phyloP scores from a whole-genome alignment of 35 echinoderm and acorn worm genomes.

The Holothuria glaberrima region DNA sequence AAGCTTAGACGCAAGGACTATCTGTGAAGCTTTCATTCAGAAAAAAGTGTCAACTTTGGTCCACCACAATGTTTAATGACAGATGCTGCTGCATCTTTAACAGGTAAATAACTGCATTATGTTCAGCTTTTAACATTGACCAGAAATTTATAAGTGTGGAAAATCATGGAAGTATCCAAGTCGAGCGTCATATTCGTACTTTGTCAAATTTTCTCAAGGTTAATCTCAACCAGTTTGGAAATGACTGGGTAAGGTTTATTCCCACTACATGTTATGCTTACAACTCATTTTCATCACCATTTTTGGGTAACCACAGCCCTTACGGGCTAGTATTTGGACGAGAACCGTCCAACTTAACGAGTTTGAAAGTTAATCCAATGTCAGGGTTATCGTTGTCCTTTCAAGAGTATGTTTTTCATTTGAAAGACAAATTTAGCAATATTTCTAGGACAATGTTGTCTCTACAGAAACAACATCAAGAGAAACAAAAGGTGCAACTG shows the following conservation, averaged over 20 bases:
- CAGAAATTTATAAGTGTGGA: not conserved
- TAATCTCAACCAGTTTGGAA: no score
- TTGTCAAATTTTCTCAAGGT: no score
- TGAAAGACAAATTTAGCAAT: constrained; percentile 63
- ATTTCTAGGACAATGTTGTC: constrained; percentile 60
- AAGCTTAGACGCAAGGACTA: constrained; percentile 56
- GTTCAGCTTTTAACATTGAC: not conserved
- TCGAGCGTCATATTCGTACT: no score
- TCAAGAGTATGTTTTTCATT: constrained; percentile 52
- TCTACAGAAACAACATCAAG: constrained; percentile 56
- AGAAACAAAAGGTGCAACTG: constrained; percentile 55
- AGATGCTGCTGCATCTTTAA: constrained; percentile 32
- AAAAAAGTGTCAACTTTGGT: constrained; percentile 9
- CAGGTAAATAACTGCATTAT: not conserved
- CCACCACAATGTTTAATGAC: constrained; percentile 11
- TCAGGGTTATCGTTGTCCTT: constrained; percentile 30
- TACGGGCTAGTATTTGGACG: no score
- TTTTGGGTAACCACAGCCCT: no score
- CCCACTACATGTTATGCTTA: no score
- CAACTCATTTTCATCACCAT: no score
- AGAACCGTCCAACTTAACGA: constrained; percentile 53
- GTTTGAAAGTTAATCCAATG: constrained; percentile 61
- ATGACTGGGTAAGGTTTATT: no score
- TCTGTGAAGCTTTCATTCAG: constrained; percentile 12
- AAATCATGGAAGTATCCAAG: no score